These are phyloP conservation scores for Epizoanthus rinbou DNA, from an alignment of 92 coral and sea anemone genomes.

Conservation along the genomic window DNA sequence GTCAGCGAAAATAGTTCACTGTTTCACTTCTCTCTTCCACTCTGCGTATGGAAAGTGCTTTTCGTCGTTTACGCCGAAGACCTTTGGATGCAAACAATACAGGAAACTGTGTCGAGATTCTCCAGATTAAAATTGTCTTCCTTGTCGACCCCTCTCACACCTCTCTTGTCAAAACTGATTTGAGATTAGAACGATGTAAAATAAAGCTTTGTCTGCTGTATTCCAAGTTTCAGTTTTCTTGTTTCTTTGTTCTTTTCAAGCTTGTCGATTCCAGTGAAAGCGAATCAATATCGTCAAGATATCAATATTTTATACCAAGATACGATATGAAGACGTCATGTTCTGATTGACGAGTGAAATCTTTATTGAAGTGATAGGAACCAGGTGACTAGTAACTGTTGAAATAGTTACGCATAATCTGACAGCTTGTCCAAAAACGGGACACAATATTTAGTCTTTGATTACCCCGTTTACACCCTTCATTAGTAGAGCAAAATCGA, in stretches of 20 bases:
- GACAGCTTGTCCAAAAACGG: neutral
- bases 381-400: neutral
- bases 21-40: too few species aligned
- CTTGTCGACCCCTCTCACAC: too few species aligned
- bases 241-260: neutral
- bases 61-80: too few species aligned
- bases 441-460: neutral
- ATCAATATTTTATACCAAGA: too few species aligned
- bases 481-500: neutral
- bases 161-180: too few species aligned
- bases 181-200: too few species aligned
- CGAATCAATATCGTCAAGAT: neutral
- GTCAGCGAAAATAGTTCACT: too few species aligned
- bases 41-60: too few species aligned
- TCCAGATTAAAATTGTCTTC: too few species aligned
- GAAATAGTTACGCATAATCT: neutral
- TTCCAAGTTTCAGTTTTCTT: neutral
- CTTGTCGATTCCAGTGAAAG: neutral
- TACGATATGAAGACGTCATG: constrained; percentile 2
- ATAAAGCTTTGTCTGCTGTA: too few species aligned
- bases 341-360: constrained; percentile 16
- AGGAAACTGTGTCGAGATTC: too few species aligned
- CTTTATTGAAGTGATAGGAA: constrained; percentile 24
- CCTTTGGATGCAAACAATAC: too few species aligned
- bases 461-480: neutral